phyloP scores from a whole-genome alignment of 2,113 vertebrate genomes.

The Procavia capensis region DNA sequence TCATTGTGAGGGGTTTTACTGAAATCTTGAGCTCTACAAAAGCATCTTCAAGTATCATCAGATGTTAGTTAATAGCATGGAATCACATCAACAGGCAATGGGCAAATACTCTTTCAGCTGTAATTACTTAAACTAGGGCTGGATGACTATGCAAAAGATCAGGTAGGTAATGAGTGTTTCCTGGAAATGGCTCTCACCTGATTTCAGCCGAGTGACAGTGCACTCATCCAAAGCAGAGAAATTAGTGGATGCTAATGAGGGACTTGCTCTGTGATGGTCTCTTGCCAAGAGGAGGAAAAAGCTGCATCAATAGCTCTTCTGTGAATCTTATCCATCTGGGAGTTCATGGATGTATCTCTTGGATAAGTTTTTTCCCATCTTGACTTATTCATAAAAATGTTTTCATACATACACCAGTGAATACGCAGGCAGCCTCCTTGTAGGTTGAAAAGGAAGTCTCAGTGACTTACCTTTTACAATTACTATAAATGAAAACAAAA shows the following conservation, averaged over 20 bases:
- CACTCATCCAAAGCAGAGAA: neutral
- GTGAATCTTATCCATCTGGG: conserved; percentile 18
- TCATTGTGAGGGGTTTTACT: conserved; percentile 6
- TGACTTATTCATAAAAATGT: conserved; percentile 35
- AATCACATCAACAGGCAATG: conserved; percentile 49
- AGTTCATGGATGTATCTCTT: conserved; percentile 12
- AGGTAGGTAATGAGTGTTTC: neutral
- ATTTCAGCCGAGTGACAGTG: conserved; percentile 45
- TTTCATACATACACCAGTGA: neutral
- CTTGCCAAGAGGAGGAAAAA: conserved; percentile 55
- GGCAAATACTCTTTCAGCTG: neutral
- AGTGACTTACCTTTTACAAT: neutral
- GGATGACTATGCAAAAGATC: neutral
- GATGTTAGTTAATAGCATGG: conserved; percentile 35
- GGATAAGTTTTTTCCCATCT: conserved; percentile 6
- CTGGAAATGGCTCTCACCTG: conserved; percentile 56
- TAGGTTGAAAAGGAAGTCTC: neutral
- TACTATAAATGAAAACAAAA: neutral
- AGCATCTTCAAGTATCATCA: conserved; percentile 42
- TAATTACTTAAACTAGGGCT: neutral
- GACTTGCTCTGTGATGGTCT: conserved; percentile 18
- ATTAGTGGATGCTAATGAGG: neutral
- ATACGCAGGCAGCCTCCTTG: neutral
- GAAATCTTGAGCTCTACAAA: conserved; percentile 45
- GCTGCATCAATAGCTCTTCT: conserved; percentile 24